These are phyloP conservation scores for Caradrina clavipalpis DNA, from an alignment of 2,888 invertebrate species.

Conservation along the genomic window DNA sequence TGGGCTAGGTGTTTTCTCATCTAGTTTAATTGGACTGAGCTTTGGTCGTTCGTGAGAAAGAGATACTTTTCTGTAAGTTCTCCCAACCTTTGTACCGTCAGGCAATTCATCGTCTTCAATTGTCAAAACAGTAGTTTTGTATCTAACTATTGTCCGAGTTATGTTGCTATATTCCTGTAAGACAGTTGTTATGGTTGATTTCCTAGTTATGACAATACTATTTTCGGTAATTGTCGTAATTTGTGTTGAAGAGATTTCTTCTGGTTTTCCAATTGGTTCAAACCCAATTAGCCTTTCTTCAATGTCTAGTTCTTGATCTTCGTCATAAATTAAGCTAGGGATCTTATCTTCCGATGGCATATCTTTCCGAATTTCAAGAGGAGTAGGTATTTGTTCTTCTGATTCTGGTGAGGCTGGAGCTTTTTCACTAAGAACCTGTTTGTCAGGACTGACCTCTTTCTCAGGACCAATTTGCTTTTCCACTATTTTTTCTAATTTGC, in stretches of 20 bases:
- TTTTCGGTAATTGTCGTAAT: conserved; percentile 39
- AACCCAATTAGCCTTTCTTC: conserved; percentile 62
- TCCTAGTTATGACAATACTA: conserved; percentile 37
- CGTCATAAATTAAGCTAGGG: conserved; percentile 49
- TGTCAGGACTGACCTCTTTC: conserved; percentile 6
- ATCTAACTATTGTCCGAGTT: conserved; percentile 43
- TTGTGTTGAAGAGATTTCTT: conserved; percentile 40
- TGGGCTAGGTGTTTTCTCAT: conserved; percentile 52
- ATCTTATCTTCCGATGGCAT: conserved; percentile 13
- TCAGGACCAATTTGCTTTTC: background rate
- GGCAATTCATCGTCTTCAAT: conserved; percentile 61
- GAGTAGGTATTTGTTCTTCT: background rate
- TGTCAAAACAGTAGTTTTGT: conserved; percentile 58
- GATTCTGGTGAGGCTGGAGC: background rate
- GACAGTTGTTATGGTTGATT: conserved; percentile 45
- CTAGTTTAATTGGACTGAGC: conserved; percentile 9
- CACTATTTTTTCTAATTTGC: conserved; percentile 11
- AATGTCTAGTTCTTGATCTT: conserved; percentile 57
- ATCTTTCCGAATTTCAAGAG: background rate
- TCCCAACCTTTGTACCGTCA: conserved; percentile 47
- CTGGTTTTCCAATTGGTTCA: conserved; percentile 56
- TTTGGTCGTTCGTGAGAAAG: conserved; percentile 55
- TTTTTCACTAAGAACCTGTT: conserved; percentile 47
- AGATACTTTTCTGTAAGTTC: conserved; percentile 53
- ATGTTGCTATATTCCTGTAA: conserved; percentile 61